phyloP scores from a whole-genome alignment of 1,140 invertebrate species.

The Ctenoplectra terminalis region DNA sequence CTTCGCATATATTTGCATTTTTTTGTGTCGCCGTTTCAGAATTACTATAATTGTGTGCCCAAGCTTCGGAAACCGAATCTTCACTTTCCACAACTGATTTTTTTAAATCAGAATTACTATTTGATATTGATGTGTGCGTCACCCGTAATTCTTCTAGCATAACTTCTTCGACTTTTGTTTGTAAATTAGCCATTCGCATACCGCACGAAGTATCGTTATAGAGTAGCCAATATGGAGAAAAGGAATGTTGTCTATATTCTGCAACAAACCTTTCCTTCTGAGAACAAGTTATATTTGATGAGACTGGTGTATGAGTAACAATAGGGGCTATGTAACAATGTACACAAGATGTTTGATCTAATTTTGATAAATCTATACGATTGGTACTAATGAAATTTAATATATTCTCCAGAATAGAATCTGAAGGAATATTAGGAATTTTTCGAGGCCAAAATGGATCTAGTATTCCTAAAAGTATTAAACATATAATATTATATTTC shows the following conservation, averaged over 20 bases:
- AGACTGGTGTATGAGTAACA: constrained; percentile 58
- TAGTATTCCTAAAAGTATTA: constrained; percentile 60
- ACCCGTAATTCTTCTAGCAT: not conserved
- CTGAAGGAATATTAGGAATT: constrained; percentile 37
- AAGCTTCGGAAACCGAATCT: constrained; percentile 61
- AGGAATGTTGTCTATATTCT: constrained; percentile 68
- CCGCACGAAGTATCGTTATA: constrained; percentile 68
- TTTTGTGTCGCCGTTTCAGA: constrained; percentile 18
- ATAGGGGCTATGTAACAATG: constrained; percentile 73
- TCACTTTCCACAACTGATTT: constrained; percentile 33
- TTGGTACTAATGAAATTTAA: constrained; percentile 66
- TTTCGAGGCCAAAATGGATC: constrained; percentile 71
- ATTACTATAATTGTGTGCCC: constrained; percentile 52
- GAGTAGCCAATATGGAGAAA: constrained; percentile 67
- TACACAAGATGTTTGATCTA: constrained; percentile 75
- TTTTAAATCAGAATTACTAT: constrained; percentile 32
- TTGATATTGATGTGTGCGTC: not conserved
- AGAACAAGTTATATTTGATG: constrained; percentile 45
- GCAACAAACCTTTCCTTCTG: constrained; percentile 60
- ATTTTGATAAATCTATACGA: constrained; percentile 69
- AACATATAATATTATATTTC: constrained; percentile 10
- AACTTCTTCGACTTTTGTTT: not conserved
- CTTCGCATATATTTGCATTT: constrained; percentile 34
- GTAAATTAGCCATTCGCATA: constrained; percentile 65
- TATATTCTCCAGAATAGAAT: constrained; percentile 68